phyloP scores from a whole-genome alignment of 1,140 invertebrate genomes.

The Euura lappo region DNA sequence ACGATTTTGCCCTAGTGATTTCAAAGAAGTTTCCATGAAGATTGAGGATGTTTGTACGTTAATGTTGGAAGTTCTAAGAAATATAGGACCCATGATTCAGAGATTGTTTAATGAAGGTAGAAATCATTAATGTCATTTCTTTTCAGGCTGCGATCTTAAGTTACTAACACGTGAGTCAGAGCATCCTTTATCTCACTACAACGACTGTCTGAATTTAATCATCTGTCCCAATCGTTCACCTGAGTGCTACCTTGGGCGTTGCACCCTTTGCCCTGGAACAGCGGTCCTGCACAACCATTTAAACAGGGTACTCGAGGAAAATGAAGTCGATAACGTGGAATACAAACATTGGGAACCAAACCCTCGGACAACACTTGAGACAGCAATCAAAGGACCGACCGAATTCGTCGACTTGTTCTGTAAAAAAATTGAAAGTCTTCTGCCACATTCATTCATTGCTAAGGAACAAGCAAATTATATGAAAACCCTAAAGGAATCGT shows the following conservation, averaged over 20 bases:
- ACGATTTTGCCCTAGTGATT: no score
- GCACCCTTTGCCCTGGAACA: not conserved
- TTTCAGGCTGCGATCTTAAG: conserved; percentile 10
- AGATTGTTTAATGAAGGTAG: no score
- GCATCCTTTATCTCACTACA: not conserved
- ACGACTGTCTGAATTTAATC: conserved; percentile 10
- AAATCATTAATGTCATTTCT: not conserved
- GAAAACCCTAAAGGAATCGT: conserved; percentile 22
- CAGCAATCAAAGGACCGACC: conserved; percentile 12
- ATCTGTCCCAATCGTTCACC: conserved; percentile 1
- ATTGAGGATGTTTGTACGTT: no score
- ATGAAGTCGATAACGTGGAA: conserved; percentile 12
- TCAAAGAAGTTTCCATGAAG: no score
- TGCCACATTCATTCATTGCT: conserved; percentile 31
- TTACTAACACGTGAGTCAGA: conserved; percentile 8
- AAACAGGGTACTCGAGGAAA: conserved; percentile 11
- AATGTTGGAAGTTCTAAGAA: no score
- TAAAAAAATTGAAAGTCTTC: conserved; percentile 16
- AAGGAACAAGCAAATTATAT: conserved; percentile 27
- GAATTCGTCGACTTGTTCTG: conserved; percentile 24
- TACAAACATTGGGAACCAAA: conserved; percentile 19
- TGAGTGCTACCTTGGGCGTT: conserved; percentile 9
- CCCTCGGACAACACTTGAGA: conserved; percentile 21
- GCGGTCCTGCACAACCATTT: not conserved
- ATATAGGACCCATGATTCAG: no score